A percentile compares a stretch with the other conserved stretches of the same genome.
phyloP scores from a whole-genome alignment of 2,797 vertebrate genomes.

The Merluccius polli region DNA sequence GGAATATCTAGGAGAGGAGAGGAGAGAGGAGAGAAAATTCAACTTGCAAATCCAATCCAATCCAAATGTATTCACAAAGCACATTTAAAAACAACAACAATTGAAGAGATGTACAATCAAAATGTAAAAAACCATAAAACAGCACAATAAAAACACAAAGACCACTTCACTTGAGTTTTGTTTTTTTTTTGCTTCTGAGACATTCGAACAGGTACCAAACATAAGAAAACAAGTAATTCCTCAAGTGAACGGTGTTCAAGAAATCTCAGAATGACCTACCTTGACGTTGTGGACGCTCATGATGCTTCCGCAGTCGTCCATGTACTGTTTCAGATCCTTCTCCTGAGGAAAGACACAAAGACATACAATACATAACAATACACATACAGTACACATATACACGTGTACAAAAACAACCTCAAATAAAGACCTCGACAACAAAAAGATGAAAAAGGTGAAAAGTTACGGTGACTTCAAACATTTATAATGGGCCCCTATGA shows the following conservation, averaged over 20 bases:
- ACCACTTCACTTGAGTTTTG: no score
- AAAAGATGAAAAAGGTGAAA: neutral
- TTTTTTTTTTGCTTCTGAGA: neutral
- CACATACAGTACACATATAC: neutral
- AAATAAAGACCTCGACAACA: neutral
- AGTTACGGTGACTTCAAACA: neutral
- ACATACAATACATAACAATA: neutral
- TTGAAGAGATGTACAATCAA: no score
- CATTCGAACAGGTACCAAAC: neutral
- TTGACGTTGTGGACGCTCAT: constrained; percentile 82
- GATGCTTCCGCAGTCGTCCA: constrained; percentile 83
- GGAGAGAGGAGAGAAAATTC: neutral
- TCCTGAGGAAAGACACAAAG: constrained; percentile 55
- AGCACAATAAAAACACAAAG: no score
- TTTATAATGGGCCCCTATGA: neutral
- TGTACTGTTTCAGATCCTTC: constrained; percentile 80
- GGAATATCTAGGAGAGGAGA: constrained; percentile 66
- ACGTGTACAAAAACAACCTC: neutral
- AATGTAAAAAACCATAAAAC: no score
- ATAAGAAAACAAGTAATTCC: neutral
- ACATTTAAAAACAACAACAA: no score
- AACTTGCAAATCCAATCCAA: no score
- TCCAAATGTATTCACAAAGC: no score
- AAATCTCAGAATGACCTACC: constrained; percentile 44
- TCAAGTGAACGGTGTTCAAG: neutral